Conservation (phyloP, 2,888 invertebrate species). For the Nudaria mundana region DNA sequence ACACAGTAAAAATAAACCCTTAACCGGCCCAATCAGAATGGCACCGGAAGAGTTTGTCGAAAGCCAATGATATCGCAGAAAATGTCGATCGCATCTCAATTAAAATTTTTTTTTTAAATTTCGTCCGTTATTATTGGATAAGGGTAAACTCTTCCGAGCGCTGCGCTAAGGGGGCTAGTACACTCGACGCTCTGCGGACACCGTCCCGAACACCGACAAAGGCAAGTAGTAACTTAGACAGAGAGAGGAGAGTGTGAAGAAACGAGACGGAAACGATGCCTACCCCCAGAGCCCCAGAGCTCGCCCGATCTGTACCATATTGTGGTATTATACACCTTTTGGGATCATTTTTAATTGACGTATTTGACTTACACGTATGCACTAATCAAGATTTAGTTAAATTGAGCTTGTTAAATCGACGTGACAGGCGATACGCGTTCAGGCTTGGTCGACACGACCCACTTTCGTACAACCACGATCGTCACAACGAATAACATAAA, state of each 20-base stretch:
- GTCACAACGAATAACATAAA: conserved; percentile 23
- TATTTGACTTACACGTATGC: conserved; percentile 69
- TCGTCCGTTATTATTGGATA: too few species aligned
- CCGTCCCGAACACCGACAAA: conserved; percentile 29
- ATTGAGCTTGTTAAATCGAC: conserved; percentile 79
- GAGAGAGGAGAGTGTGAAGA: conserved; percentile 36
- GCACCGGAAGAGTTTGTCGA: too few species aligned
- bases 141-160: too few species aligned
- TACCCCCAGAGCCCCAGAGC: conserved; percentile 42
- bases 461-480: conserved; percentile 35
- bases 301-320: conserved; percentile 36
- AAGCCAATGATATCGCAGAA: too few species aligned
- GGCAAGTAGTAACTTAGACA: conserved; percentile 37
- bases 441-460: conserved; percentile 45
- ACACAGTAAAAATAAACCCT: too few species aligned
- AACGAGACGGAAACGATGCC: conserved; percentile 38
- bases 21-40: too few species aligned
- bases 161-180: too few species aligned
- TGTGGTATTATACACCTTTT: conserved; percentile 36
- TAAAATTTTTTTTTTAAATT: too few species aligned
- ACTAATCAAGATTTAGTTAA: conserved; percentile 67
- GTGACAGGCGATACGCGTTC: conserved; percentile 51
- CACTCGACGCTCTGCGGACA: conserved; percentile 19
- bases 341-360: conserved; percentile 67
- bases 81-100: too few species aligned